Evolutionary conservation across 64 coral and sea anemone genomes (phyloP).

Genomic region (Orbicella faveolata): DNA sequence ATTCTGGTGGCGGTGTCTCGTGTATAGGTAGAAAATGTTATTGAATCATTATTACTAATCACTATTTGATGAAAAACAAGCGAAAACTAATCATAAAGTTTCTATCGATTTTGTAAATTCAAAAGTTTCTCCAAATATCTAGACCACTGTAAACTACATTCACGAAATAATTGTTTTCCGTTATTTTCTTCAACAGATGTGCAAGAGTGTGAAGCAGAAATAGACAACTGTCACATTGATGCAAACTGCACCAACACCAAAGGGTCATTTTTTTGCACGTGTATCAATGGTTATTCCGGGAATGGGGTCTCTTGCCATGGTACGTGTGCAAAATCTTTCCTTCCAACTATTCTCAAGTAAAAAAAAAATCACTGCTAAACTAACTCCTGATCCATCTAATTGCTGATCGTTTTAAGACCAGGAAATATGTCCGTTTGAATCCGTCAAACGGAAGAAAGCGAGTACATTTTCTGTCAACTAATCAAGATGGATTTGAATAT

Average conservation of each 20-base stretch:
- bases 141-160: too few species aligned
- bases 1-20: slow-evolving; percentile 17
- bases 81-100: too few species aligned
- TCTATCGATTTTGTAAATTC: too few species aligned
- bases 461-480: too few species aligned
- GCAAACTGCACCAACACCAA: slow-evolving; percentile 71
- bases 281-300: slow-evolving; percentile 60
- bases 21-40: neutral
- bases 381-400: slow-evolving; percentile 30
- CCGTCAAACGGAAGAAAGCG: too few species aligned
- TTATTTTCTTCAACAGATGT: slow-evolving; percentile 34
- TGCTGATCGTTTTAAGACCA: too few species aligned
- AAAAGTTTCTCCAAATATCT: too few species aligned
- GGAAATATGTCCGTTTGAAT: too few species aligned
- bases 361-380: neutral
- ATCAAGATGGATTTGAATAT: too few species aligned
- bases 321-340: neutral
- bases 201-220: slow-evolving; percentile 47
- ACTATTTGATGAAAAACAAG: too few species aligned
- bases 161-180: too few species aligned
- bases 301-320: slow-evolving; percentile 62
- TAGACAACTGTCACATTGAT: slow-evolving; percentile 61
- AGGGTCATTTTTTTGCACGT: slow-evolving; percentile 60
- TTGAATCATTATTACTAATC: too few species aligned
- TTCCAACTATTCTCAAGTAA: neutral